Evolutionary conservation across 2,888 invertebrate species (phyloP).

Genomic region (Ligdia adustata): DNA sequence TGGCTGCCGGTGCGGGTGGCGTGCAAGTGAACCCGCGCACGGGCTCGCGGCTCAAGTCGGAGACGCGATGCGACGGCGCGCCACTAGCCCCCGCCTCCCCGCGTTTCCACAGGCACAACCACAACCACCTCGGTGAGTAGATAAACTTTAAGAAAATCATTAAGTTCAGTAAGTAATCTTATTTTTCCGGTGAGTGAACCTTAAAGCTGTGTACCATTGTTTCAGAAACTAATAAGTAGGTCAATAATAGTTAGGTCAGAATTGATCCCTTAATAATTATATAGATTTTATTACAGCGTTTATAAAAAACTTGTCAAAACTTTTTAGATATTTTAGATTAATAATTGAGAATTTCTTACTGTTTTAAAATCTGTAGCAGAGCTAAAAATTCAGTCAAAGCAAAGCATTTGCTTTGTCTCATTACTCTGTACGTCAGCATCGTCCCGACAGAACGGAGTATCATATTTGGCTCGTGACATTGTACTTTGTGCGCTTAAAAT

Average conservation of each 20-base stretch:
- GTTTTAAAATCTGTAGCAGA: neutral
- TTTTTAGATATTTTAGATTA: too few relatives aligned
- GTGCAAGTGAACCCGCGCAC: conserved; percentile 86
- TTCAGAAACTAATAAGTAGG: too few relatives aligned
- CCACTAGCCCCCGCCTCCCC: conserved; percentile 83
- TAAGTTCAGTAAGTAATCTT: too few relatives aligned
- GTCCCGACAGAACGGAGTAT: conserved; percentile 24
- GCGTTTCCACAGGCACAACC: conserved; percentile 88
- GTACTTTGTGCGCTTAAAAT: conserved; percentile 24
- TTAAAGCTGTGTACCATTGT: too few relatives aligned
- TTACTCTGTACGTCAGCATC: too few relatives aligned
- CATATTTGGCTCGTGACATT: conserved; percentile 23
- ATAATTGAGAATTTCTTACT: neutral
- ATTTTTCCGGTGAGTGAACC: too few relatives aligned
- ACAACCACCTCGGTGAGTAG: conserved; percentile 84
- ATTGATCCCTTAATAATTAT: too few relatives aligned
- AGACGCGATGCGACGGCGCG: conserved; percentile 72
- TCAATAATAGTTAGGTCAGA: too few relatives aligned
- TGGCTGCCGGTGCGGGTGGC: conserved; percentile 44
- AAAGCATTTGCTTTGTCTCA: conserved; percentile 2
- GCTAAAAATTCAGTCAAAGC: conserved; percentile 5
- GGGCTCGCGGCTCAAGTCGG: conserved; percentile 85
- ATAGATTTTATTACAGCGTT: too few relatives aligned
- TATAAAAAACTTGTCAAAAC: too few relatives aligned
- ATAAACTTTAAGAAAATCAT: too few relatives aligned